Evolutionary conservation across 2,888 invertebrate genomes (phyloP).

Genomic region (Ochropleura plecta): DNA sequence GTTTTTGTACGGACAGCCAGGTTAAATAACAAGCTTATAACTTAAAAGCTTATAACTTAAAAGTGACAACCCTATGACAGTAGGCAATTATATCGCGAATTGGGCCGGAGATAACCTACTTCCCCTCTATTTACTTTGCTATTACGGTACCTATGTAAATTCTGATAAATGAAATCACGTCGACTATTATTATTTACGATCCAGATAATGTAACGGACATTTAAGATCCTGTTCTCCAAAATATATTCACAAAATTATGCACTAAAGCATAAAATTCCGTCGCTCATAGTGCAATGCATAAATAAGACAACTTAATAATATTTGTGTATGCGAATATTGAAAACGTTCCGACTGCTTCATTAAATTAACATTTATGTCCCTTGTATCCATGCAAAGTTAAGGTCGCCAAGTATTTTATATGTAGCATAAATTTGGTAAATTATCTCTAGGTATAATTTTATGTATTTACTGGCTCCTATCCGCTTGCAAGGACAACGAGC

Average conservation of each 20-base stretch:
- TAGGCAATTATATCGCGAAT: too few relatives aligned
- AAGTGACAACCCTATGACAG: too few relatives aligned
- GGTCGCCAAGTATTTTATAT: constrained; percentile 57
- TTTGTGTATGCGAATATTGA: constrained; percentile 42
- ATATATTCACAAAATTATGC: constrained; percentile 43
- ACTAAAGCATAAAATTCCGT: constrained; percentile 30
- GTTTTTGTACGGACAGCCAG: too few relatives aligned
- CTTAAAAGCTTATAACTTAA: too few relatives aligned
- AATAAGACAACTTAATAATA: constrained; percentile 24
- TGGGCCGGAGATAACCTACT: too few relatives aligned
- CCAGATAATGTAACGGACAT: constrained; percentile 46
- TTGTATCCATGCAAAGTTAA: constrained; percentile 40
- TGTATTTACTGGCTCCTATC: constrained; percentile 39
- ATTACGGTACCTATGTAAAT: constrained; percentile 33
- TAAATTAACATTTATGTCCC: constrained; percentile 32
- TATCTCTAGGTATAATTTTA: constrained; percentile 36
- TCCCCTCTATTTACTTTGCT: too few relatives aligned
- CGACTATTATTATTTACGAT: constrained; percentile 41
- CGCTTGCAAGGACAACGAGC: constrained; percentile 23
- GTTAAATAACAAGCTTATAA: too few relatives aligned
- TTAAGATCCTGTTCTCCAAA: constrained; percentile 53
- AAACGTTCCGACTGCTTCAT: constrained; percentile 39
- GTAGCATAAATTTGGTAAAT: constrained; percentile 42
- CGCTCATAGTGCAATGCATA: constrained; percentile 29
- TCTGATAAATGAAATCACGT: constrained; percentile 44